These are phyloP conservation scores for Andrena fulva DNA, from an alignment of 2,888 invertebrate species.

Conservation along the genomic window DNA sequence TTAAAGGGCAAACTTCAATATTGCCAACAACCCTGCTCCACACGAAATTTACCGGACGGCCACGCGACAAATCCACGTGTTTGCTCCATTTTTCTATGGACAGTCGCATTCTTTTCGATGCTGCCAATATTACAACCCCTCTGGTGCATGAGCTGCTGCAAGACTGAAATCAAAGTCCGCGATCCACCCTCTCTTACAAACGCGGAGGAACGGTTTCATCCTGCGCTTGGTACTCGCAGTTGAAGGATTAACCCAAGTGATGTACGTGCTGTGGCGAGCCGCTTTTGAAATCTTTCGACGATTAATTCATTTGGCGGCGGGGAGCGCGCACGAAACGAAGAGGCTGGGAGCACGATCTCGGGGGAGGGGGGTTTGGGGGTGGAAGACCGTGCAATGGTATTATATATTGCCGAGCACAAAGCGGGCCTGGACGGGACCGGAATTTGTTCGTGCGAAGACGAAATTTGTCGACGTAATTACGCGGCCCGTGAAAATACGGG, in stretches of 20 bases:
- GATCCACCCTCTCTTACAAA: too few relatives aligned
- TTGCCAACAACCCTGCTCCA: too few relatives aligned
- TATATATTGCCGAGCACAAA: constrained; percentile 38
- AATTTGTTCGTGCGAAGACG: constrained; percentile 50
- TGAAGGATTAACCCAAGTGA: constrained; percentile 36
- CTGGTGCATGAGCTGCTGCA: too few relatives aligned
- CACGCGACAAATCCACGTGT: too few relatives aligned
- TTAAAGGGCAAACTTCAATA: too few relatives aligned
- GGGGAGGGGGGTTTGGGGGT: not conserved
- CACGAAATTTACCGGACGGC: too few relatives aligned
- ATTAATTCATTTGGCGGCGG: constrained; percentile 46
- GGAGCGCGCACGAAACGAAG: constrained; percentile 24
- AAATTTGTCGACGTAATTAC: constrained; percentile 62
- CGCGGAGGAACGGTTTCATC: too few relatives aligned
- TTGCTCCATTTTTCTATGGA: too few relatives aligned
- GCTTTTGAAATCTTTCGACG: constrained; percentile 47
- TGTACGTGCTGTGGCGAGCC: not conserved
- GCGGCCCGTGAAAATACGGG: constrained; percentile 24
- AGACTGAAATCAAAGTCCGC: too few relatives aligned
- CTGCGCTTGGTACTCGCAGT: not conserved
- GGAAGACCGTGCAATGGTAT: constrained; percentile 2
- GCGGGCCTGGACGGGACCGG: constrained; percentile 27
- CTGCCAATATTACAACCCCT: too few relatives aligned
- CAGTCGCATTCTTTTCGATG: too few relatives aligned
- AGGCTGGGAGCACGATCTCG: constrained; percentile 26